Base-by-base conservation (phyloP, 2,113 vertebrate species). In the Leucosticte australis region DNA sequence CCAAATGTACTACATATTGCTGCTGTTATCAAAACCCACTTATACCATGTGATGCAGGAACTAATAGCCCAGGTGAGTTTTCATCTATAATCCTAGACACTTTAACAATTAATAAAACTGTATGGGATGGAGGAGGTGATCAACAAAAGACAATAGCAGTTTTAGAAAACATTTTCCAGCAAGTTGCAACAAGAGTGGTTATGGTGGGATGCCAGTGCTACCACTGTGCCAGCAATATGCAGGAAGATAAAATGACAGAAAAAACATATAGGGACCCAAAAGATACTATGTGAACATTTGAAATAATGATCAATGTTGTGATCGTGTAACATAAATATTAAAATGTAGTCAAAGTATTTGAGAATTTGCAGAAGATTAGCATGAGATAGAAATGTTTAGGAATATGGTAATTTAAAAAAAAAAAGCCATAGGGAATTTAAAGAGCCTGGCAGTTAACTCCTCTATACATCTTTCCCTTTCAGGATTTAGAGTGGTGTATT, bases 241-340 rank as follows among this genome's bases (percentile, higher is more conserved):
- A 60, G 7, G 10, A 33, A 79, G 83, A 90, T 60, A 77, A 92
- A 94, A 87, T 37, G 2, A 53, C 19, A 41, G 20, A 64, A 75
- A 60, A 81, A 9, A 7, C 16, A 21, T 22, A 50, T 5, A 56
- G 28, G 15, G 4, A 50, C 12, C 9, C 20, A 12, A 15, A 42
- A 78, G 83, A 28, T 31, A 14, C 5, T 53, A 11, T 57, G 15
- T 68, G 44, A 41, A 77, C 1, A 28, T 49, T 30, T 74, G 13
- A 77, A 74, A 39, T 62, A 59, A 19, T 24, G 28, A 37, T 47
- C 59, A 86, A n/a, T 1, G 1, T 24, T 18, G 11, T 77, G 20
- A n/a, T 59, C 0, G 0, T 4, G 3, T 13, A 57, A 30, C 26
- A 18, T 20, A 33, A 76, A 65, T 56, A 52, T 18, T 33, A 41